Conservation (phyloP, 2,888 invertebrate species). For the Euzophera pinguis region DNA sequence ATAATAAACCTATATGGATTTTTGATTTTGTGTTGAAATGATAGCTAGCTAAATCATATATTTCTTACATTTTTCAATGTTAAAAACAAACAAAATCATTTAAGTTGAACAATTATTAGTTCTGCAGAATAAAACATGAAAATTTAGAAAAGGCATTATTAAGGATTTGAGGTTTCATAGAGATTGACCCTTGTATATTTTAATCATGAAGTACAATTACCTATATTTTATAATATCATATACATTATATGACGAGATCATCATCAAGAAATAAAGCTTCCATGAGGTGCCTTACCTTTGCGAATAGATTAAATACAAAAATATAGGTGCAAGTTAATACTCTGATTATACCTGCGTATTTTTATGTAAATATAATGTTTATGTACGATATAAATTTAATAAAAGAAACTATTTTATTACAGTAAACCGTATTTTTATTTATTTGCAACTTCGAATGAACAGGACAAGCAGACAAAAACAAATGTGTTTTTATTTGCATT, state of each 20-base stretch:
- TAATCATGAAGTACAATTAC: slow-evolving; percentile 13
- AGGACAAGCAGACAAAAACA: too few relatives aligned
- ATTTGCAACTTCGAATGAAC: too few relatives aligned
- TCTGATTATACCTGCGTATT: slow-evolving; percentile 60
- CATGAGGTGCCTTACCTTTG: slow-evolving; percentile 66
- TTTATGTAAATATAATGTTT: slow-evolving; percentile 65
- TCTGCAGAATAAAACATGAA: too few relatives aligned
- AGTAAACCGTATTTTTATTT: slow-evolving; percentile 31
- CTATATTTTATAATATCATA: slow-evolving; percentile 2
- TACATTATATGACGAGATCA: slow-evolving; percentile 25
- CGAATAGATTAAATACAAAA: slow-evolving; percentile 35
- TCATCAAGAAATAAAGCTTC: slow-evolving; percentile 58
- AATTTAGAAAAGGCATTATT: too few relatives aligned
- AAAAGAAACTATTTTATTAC: slow-evolving; percentile 77
- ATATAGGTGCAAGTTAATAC: slow-evolving; percentile 71
- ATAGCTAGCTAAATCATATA: too few relatives aligned
- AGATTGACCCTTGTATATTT: neutral
- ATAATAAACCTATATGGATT: neutral
- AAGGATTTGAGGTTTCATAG: neutral
- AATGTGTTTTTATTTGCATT: too few relatives aligned
- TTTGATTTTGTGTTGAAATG: too few relatives aligned
- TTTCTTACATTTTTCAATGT: too few relatives aligned
- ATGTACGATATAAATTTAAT: slow-evolving; percentile 63
- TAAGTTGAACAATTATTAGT: too few relatives aligned
- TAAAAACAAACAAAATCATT: too few relatives aligned